These are phyloP conservation scores for Rachycentron canadum DNA, from an alignment of 2,797 vertebrate genomes.

Conservation along the genomic window DNA sequence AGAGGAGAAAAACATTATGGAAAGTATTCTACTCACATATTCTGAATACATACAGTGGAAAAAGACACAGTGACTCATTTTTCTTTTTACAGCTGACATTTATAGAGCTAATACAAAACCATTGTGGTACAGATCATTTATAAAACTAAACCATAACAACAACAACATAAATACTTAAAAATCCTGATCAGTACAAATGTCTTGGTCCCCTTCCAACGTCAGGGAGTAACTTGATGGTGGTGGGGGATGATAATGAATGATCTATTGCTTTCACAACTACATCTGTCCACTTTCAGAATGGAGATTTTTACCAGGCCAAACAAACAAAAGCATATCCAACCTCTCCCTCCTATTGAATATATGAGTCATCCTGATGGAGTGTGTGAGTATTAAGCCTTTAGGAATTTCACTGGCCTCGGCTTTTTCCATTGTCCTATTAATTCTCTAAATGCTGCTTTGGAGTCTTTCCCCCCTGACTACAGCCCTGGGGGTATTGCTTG, in stretches of 20 bases:
- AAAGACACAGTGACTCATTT: constrained; percentile 21
- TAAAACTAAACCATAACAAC: constrained; percentile 71
- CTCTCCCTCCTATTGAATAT: background rate
- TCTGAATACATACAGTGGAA: background rate
- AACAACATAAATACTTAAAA: constrained; percentile 82
- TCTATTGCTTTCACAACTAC: constrained; percentile 65
- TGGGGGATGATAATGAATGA: constrained; percentile 4
- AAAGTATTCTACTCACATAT: background rate
- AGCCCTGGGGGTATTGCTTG: constrained; percentile 3
- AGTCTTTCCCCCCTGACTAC: background rate
- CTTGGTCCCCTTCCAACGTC: constrained; percentile 73
- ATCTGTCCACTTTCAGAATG: background rate
- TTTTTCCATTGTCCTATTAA: constrained; percentile 1
- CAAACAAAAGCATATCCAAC: constrained; percentile 11
- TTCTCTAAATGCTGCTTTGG: constrained; percentile 14
- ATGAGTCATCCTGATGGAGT: background rate
- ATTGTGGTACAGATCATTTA: constrained; percentile 79
- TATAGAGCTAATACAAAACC: constrained; percentile 83
- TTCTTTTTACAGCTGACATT: constrained; percentile 78
- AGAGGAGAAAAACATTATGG: background rate
- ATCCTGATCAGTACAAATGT: constrained; percentile 77
- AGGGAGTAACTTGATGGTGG: constrained; percentile 31
- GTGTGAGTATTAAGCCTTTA: background rate
- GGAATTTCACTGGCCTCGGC: background rate
- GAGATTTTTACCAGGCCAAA: background rate